Percentiles rank a stretch among this genome's conserved stretches.
phyloP scores from a whole-genome alignment of 2,113 vertebrate species.

The Anoura caudifer region DNA sequence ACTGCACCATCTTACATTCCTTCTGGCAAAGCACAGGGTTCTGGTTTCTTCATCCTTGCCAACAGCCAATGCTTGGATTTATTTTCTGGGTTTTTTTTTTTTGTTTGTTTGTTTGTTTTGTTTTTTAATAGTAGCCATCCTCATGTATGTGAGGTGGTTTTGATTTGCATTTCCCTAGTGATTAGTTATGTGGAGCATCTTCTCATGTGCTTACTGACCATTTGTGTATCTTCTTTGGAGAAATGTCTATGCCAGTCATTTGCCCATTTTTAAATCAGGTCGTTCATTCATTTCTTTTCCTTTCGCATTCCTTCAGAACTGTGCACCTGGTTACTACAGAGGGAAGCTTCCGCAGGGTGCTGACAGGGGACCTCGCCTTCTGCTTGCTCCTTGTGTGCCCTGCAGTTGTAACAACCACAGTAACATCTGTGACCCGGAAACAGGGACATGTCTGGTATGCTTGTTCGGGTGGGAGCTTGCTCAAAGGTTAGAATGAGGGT shows the following conservation, averaged over 20 bases:
- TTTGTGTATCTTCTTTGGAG: neutral
- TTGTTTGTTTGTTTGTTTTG: neutral
- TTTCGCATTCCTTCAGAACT: constrained; percentile 80
- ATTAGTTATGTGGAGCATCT: neutral
- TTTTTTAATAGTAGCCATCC: neutral
- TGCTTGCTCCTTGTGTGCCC: constrained; percentile 84
- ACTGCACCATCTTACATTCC: neutral
- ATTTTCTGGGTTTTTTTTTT: too few species aligned
- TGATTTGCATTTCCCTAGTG: neutral
- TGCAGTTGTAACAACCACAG: constrained; percentile 95
- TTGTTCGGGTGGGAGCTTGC: neutral
- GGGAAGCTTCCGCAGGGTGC: constrained; percentile 76
- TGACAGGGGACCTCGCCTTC: constrained; percentile 52
- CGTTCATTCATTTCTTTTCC: neutral
- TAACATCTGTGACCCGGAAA: constrained; percentile 86
- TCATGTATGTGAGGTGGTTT: neutral
- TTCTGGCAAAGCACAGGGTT: too few species aligned
- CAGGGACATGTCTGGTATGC: constrained; percentile 91
- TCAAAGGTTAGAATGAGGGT: neutral
- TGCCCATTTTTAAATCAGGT: neutral
- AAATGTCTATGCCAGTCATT: neutral
- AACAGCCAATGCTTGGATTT: accelerated
- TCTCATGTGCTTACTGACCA: neutral
- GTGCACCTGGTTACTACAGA: constrained; percentile 88
- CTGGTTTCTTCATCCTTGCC: accelerated